Conservation (phyloP, 2,888 invertebrate genomes). For the Syritta pipiens region DNA sequence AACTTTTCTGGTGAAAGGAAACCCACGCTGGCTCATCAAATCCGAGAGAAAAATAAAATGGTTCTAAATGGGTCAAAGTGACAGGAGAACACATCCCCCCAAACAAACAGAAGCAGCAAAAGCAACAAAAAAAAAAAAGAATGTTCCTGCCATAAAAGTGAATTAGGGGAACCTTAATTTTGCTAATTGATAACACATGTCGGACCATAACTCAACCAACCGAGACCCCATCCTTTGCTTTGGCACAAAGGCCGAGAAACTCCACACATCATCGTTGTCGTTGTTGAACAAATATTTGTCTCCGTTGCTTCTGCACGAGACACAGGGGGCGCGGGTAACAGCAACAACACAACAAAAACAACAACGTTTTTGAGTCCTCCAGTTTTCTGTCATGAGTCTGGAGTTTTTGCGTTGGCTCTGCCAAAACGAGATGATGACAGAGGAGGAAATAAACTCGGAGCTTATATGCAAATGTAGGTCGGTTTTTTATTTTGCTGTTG, state of each 20-base stretch:
- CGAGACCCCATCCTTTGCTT: constrained; percentile 6
- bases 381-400: constrained; percentile 24
- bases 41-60: no score
- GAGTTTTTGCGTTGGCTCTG: neutral
- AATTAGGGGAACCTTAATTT: constrained; percentile 24
- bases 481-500: constrained; percentile 3
- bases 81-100: neutral
- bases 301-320: neutral
- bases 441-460: neutral
- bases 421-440: neutral
- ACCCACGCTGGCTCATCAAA: no score
- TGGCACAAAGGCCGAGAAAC: neutral
- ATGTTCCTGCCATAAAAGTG: neutral
- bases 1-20: no score
- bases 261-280: constrained; percentile 14
- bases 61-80: no score
- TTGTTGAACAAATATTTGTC: constrained; percentile 33
- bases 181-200: constrained; percentile 40
- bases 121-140: no score
- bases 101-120: no score
- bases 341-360: neutral
- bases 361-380: constrained; percentile 6
- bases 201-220: constrained; percentile 19
- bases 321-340: no score
- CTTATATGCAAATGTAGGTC: constrained; percentile 23